These are phyloP conservation scores for Tadarida brasiliensis DNA, from an alignment of 2,797 vertebrate genomes.

Conservation along the genomic window DNA sequence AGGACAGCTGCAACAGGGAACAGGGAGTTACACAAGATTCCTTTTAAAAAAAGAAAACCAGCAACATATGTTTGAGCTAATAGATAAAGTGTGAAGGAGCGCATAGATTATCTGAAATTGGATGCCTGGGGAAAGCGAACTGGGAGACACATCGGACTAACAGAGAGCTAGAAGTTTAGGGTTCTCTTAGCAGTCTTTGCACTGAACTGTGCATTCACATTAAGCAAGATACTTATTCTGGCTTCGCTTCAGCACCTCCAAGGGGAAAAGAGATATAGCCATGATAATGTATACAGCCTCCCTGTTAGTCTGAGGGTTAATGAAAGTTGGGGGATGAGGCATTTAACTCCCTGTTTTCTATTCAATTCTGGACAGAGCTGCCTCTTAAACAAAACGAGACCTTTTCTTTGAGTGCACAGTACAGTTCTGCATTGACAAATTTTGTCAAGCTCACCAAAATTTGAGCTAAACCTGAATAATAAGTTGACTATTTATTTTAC, in stretches of 20 bases:
- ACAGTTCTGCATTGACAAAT: constrained; percentile 79
- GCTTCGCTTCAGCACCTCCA: constrained; percentile 77
- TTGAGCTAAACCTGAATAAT: constrained; percentile 84
- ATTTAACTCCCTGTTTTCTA: constrained; percentile 72
- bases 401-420: constrained; percentile 62
- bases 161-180: constrained; percentile 56
- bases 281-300: constrained; percentile 62
- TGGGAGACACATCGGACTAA: constrained; percentile 51
- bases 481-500: constrained; percentile 85
- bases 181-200: constrained; percentile 56
- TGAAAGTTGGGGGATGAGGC: constrained; percentile 73
- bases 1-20: not conserved
- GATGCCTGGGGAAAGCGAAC: constrained; percentile 59
- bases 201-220: constrained; percentile 64
- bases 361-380: constrained; percentile 63
- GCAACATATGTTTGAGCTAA: constrained; percentile 59
- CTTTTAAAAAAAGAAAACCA: constrained; percentile 44
- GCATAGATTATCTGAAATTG: constrained; percentile 72
- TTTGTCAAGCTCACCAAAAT: constrained; percentile 83
- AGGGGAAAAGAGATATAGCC: constrained; percentile 61
- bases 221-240: constrained; percentile 79
- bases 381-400: constrained; percentile 64
- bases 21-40: not conserved
- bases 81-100: constrained; percentile 59
- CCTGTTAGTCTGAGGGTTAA: constrained; percentile 76